Base-by-base conservation (phyloP, 2,888 invertebrate species). In the Mesochorus sp. region DNA sequence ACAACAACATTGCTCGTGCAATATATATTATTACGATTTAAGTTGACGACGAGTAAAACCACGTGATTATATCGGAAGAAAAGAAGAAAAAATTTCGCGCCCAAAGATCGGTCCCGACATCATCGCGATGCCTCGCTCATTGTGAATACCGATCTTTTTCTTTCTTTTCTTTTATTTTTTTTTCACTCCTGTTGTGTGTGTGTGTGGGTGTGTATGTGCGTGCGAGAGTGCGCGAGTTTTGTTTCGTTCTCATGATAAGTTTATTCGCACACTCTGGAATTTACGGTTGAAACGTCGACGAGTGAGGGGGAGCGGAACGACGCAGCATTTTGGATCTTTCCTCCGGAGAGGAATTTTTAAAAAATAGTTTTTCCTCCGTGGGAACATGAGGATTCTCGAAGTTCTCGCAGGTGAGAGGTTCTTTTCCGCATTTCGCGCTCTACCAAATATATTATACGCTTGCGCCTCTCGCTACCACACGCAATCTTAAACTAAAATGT, bases 391-490 rank as follows among this genome's bases (percentile, higher is more conserved):
- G 83, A 67, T 88, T 81, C 83, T 82, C 82, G 85, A 82, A 84
- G 81, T 86, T 82, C 85, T 88, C 82, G 85, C 88, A 87, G 88
- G 88, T 88, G 84, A 88, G n/a, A n/a, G n/a, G 87, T 77, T 78
- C 74, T 34, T 19, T 51, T 14, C 42, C 37, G 28, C 39, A 6
- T 53, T 14, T 59, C 49, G 24, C 49, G 28, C 39, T 28, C 31
- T 28, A 44, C 26, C 28, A 39, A 53, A n/a, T n/a, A n/a, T n/a
- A n/a, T n/a, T n/a, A n/a, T n/a, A n/a, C n/a, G n/a, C n/a, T n/a
- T n/a, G n/a, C n/a, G n/a, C 28, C 28, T n/a, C 12, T 3, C 51
- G 24, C 4, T 26, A 53, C 17, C 3, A 1, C 12, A 14, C 3
- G 26, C 49, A 21, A 39, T 6, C 3, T 10, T 8, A 1, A 3